phyloP scores from a whole-genome alignment of 2,113 vertebrate genomes.

The Saccopteryx bilineata region DNA sequence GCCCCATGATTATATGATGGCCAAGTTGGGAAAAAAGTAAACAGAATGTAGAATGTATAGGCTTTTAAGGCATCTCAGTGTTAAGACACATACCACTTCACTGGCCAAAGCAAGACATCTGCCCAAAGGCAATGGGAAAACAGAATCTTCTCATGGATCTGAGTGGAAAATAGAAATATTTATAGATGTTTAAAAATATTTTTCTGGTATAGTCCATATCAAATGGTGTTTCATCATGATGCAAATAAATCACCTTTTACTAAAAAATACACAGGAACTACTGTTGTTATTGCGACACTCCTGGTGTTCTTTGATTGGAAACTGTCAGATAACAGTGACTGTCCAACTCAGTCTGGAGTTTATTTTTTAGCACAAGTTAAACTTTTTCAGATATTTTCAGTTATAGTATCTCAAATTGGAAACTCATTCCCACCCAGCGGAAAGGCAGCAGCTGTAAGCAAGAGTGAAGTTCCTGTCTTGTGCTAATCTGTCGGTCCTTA shows the following conservation, averaged over 20 bases:
- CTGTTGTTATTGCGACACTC: not conserved
- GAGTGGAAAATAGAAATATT: not conserved
- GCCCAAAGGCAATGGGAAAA: not conserved
- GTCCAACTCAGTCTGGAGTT: not conserved
- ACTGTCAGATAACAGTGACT: not conserved
- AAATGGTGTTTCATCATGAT: not conserved
- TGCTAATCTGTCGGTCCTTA: not conserved
- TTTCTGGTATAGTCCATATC: not conserved
- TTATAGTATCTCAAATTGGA: not conserved
- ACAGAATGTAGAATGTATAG: not conserved
- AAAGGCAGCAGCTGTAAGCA: constrained; percentile 34
- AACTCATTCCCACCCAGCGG: not conserved
- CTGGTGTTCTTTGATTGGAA: not conserved
- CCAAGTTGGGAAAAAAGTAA: not conserved
- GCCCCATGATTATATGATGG: not conserved
- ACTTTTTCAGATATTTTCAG: not conserved
- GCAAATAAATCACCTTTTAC: not conserved
- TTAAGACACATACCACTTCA: not conserved
- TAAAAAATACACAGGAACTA: not conserved
- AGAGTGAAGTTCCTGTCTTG: not conserved
- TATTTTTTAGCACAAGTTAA: not conserved
- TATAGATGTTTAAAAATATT: not conserved
- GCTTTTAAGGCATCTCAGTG: not conserved
- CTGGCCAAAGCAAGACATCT: not conserved
- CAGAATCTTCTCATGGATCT: not conserved